Evolutionary conservation across 2,113 vertebrate species (phyloP), one percentile per base, ranked within the genome.

Genomic region (Passer montanus): DNA sequence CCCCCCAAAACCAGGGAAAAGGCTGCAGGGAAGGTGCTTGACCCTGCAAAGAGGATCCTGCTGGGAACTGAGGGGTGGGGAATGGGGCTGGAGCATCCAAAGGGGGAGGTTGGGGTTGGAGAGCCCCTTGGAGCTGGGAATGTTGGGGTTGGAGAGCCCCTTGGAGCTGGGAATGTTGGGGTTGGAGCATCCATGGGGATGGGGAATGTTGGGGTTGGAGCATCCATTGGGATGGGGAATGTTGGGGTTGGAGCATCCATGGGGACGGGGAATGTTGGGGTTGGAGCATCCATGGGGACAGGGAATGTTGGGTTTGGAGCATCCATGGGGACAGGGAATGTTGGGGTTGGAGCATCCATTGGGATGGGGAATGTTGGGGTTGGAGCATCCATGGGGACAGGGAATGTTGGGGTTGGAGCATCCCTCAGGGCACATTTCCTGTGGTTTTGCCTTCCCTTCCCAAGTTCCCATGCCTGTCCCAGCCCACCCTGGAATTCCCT

Each of bases 341-440:
- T 11, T 1, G 2, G 52, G 17, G 2, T 15, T 73, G 22, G 52
- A 44, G 16, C 31, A n/a, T n/a, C 43, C 63, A 47, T 37, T 7
- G 39, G 39, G 39, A 41, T 11, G 0, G 17, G 66, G 66, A 26
- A 49, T 49, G 24, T 37, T 7, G 30, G 55, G 37, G 3, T 21
- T 52, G 67, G 67, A 50, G 19, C 55, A 35, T 28, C 24, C 6
- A 6, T 49, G 2, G n/a, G 7, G 30, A 37, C 30, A 1, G 53
- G 74, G 75, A 31, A 60, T 63, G 5, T 16, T 0, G 6, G 13
- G 10, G 2, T 30, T 31, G 44, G 74, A 41, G 8, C 30, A 43
- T 4, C 30, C 31, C n/a, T n/a, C 46, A 0, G 5, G 13, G 5
- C 5, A 6, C 3, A 2, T 52, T 44, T 27, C 27, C 18, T 0